Evolutionary conservation across 2,888 invertebrate genomes (phyloP).

Genomic region (Saturnia pavonia): DNA sequence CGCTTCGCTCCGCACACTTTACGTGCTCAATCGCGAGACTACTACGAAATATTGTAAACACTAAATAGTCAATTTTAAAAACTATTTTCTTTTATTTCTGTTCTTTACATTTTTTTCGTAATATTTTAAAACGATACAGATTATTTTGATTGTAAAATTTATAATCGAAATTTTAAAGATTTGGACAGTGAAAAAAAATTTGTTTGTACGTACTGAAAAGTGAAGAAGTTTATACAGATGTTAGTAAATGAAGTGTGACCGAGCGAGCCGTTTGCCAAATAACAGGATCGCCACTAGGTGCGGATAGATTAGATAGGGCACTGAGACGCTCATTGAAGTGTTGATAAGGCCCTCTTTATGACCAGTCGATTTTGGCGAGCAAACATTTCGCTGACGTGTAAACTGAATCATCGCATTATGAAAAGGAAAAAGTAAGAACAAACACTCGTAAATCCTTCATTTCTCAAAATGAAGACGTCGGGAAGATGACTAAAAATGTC

Average conservation of each 20-base stretch:
- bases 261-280: slow-evolving; percentile 53
- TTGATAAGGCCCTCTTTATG: slow-evolving; percentile 71
- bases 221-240: slow-evolving; percentile 62
- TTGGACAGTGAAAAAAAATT: slow-evolving; percentile 56
- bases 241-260: slow-evolving; percentile 57
- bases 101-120: slow-evolving; percentile 16
- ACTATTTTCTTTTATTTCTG: slow-evolving; percentile 5
- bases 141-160: slow-evolving; percentile 36
- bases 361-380: slow-evolving; percentile 64
- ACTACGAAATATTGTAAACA: slow-evolving; percentile 61
- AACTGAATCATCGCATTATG: slow-evolving; percentile 61
- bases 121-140: slow-evolving; percentile 27
- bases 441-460: slow-evolving; percentile 34
- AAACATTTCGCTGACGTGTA: slow-evolving; percentile 57
- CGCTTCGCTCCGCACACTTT: slow-evolving; percentile 67
- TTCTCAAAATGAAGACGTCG: slow-evolving; percentile 55
- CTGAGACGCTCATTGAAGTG: slow-evolving; percentile 73
- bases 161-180: slow-evolving; percentile 27
- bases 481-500: slow-evolving; percentile 63
- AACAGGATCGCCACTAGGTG: slow-evolving; percentile 72
- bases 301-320: slow-evolving; percentile 73
- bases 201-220: slow-evolving; percentile 55
- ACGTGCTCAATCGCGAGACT: slow-evolving; percentile 70
- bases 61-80: slow-evolving; percentile 36
- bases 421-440: slow-evolving; percentile 75